Conservation (phyloP, 1,140 invertebrate genomes). For the Heliconius himera region DNA sequence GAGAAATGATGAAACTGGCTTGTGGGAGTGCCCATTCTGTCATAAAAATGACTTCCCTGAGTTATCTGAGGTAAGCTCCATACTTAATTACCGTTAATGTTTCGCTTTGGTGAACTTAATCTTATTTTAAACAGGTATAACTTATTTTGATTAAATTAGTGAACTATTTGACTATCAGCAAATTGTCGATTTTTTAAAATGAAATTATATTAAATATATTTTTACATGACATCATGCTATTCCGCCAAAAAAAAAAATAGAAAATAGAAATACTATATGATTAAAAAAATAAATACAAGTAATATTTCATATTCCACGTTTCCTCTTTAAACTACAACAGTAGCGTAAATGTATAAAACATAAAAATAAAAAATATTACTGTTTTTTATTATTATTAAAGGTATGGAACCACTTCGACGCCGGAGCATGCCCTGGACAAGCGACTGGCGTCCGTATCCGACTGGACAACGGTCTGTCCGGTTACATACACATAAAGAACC, state of each 20-base stretch:
- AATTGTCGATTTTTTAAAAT: no score
- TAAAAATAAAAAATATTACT: background rate
- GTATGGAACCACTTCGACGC: slow-evolving; percentile 99
- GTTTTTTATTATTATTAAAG: slow-evolving; percentile 39
- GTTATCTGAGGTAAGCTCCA: slow-evolving; percentile 88
- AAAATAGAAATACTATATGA: no score
- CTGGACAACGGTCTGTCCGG: slow-evolving; percentile 97
- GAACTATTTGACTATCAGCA: no score
- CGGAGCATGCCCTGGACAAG: slow-evolving; percentile 96
- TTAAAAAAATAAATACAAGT: no score
- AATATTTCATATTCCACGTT: no score
- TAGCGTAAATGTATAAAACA: no score
- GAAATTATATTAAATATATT: no score
- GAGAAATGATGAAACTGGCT: slow-evolving; percentile 94
- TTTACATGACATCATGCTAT: no score
- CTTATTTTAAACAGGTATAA: no score
- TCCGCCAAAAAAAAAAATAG: no score
- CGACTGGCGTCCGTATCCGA: slow-evolving; percentile 93
- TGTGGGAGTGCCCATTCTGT: slow-evolving; percentile 99
- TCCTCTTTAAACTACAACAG: no score
- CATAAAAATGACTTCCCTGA: slow-evolving; percentile 97
- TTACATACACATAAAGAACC: slow-evolving; percentile 97
- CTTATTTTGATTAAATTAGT: no score
- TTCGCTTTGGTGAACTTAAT: background rate
- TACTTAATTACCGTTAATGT: background rate